Evolutionary conservation across 2,888 invertebrate species (phyloP).

Genomic region (Hecatera dysodea): DNA sequence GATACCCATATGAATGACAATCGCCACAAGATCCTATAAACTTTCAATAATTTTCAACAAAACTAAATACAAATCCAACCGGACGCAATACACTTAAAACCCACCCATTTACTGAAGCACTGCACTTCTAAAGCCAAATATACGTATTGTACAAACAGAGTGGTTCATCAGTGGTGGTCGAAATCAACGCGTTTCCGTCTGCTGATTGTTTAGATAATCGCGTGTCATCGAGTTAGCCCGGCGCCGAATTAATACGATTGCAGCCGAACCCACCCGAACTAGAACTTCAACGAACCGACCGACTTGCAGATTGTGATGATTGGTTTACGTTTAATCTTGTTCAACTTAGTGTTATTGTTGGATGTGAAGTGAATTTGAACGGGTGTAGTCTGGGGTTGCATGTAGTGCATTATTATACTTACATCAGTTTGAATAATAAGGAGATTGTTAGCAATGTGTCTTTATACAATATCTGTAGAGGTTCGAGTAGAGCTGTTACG

Average conservation of each 20-base stretch:
- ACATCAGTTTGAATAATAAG: conserved; percentile 1
- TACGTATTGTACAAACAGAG: conserved; percentile 65
- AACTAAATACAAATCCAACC: background rate
- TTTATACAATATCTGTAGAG: background rate
- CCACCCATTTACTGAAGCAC: conserved; percentile 31
- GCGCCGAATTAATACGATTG: conserved; percentile 73
- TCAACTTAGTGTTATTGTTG: conserved; percentile 59
- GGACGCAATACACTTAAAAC: conserved; percentile 19
- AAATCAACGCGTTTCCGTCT: conserved; percentile 72
- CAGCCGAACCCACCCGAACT: conserved; percentile 61
- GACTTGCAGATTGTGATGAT: conserved; percentile 63
- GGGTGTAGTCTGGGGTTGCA: background rate
- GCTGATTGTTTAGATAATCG: conserved; percentile 81
- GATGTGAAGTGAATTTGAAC: conserved; percentile 44
- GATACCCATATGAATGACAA: background rate
- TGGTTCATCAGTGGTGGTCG: conserved; percentile 72
- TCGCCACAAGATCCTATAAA: too few relatives aligned
- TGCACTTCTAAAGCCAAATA: conserved; percentile 56
- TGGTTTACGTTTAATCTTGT: conserved; percentile 64
- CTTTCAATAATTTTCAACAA: background rate
- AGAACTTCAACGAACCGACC: conserved; percentile 64
- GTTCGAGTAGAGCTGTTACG: background rate
- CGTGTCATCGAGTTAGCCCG: conserved; percentile 74
- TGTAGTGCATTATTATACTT: background rate
- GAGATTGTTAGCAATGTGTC: background rate